Conservation (phyloP, 2,797 vertebrate species). For the Ctenopoma multispine region DNA sequence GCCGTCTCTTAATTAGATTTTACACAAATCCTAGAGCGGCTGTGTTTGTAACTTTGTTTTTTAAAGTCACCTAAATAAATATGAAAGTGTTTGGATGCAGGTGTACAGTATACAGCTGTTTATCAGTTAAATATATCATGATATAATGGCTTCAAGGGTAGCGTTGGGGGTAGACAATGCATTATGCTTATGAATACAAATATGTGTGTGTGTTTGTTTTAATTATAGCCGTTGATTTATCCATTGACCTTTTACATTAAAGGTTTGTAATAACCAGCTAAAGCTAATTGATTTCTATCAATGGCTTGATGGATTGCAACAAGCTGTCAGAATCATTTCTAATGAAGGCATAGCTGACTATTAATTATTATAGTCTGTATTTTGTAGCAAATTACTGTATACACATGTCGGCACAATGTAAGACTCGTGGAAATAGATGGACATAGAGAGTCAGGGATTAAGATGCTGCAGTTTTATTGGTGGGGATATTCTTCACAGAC, state of each 20-base stretch:
- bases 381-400: background rate
- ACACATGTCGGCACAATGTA: background rate
- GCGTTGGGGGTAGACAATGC: background rate
- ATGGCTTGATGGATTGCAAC: background rate
- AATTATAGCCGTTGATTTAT: slow-evolving; percentile 33
- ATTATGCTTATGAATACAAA: background rate
- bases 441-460: no score
- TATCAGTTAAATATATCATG: background rate
- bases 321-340: background rate
- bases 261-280: no score
- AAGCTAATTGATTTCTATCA: background rate
- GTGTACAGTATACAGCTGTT: background rate
- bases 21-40: no score
- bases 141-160: background rate
- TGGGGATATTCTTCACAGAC: background rate
- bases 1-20: no score
- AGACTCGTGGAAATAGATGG: background rate
- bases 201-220: background rate
- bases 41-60: no score
- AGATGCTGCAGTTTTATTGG: background rate
- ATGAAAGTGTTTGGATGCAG: no score
- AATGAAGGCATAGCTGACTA: background rate
- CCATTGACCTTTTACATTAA: slow-evolving; percentile 29
- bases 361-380: background rate
- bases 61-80: no score